Base-by-base conservation (phyloP, 2,888 invertebrate genomes). In the Nysson spinosus region DNA sequence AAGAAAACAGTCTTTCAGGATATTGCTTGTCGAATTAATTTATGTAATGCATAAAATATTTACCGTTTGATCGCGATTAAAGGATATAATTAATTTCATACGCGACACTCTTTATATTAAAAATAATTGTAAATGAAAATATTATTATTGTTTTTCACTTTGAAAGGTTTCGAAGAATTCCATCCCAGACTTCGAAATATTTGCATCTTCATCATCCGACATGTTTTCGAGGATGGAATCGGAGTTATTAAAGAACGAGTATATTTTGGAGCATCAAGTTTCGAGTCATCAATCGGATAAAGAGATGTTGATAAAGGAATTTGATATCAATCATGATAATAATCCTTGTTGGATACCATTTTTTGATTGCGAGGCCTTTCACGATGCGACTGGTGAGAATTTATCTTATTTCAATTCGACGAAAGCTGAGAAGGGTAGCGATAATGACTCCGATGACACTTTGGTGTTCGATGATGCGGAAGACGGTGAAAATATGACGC, bases 371-470 rank as follows among this genome's bases (percentile, higher is more conserved):
- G 55, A 52, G 37, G 9, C 47, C 7, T 34, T 40, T 1, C 42
- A 58, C 6, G 55, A 65, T 30, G 47, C 32, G 0, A 55, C 51
- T 17, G 30, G 34, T 4, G 69, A 65, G 5, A 65, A 60, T 44
- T 2, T 51, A 1, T 61, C 65, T 2, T 63, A 68, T 4, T 60
- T 56, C 34, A 68, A 72, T 22, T 72, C 72, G n/a, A 66, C 66
- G 0, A 66, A 57, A n/a, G 66, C 67, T 0, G 65, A 65, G 9
- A 67, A 67, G 6, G 65, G 50, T 11, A 65, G 65, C n/a, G 67
- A 65, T 44, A 58, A 51, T 19, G 66, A 64, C 3, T 1, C 37
- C 1, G 54, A 72, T 9, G 52, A 72, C 34, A 56, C 57, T 0
- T 39, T 52, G 28, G 40, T 43, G 3, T 61, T 54, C 20, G 65